A percentile compares a stretch with the other conserved stretches of the same genome.
Evolutionary conservation across 2,797 vertebrate species (phyloP).

Genomic region (Pelobates cultripes): DNA sequence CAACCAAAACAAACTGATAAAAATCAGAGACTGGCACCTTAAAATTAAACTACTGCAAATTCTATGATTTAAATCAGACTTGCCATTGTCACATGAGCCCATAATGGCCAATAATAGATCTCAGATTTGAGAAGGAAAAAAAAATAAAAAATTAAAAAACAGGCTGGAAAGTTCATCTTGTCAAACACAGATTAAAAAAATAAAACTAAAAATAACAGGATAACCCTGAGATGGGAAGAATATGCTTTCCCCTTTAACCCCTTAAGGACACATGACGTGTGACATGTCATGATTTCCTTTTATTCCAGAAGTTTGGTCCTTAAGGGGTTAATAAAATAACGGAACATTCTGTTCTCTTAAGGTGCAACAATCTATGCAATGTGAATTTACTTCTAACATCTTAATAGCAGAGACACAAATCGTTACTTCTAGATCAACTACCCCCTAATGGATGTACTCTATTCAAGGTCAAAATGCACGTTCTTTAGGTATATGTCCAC

Average conservation of each 20-base stretch:
- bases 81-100: too few species aligned
- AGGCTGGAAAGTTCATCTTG: neutral
- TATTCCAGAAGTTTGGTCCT: too few species aligned
- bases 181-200: neutral
- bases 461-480: neutral
- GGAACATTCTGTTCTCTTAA: slow-evolving; percentile 25
- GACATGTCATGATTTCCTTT: too few species aligned
- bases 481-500: neutral
- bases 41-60: too few species aligned
- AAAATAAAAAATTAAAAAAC: neutral
- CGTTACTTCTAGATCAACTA: neutral
- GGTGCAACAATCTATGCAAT: slow-evolving; percentile 26
- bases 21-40: too few species aligned
- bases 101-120: too few species aligned
- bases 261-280: too few species aligned
- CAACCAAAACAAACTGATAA: too few species aligned
- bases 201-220: neutral
- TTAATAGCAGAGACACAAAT: neutral
- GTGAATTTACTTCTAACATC: too few species aligned
- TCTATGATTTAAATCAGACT: too few species aligned
- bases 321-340: slow-evolving; percentile 50
- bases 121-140: neutral
- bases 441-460: neutral
- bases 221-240: neutral
- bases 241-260: slow-evolving; percentile 16